phyloP scores from a whole-genome alignment of 2,888 invertebrate genomes.

The Oscheius myriophilus region DNA sequence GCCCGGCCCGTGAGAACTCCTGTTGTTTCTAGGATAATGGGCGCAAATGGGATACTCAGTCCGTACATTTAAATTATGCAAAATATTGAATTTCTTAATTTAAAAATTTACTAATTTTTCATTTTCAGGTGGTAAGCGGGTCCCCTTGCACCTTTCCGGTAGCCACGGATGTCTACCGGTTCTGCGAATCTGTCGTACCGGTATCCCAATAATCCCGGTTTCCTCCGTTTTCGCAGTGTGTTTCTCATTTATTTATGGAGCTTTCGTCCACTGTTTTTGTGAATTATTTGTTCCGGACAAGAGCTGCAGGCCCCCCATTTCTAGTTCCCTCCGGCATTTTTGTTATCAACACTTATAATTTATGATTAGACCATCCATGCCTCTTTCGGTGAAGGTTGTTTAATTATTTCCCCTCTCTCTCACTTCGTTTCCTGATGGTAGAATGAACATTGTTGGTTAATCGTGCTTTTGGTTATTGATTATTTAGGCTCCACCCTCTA shows the following conservation, averaged over 20 bases:
- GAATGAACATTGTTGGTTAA: slow-evolving; percentile 6
- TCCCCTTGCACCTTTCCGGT: slow-evolving; percentile 21
- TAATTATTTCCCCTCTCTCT: not conserved
- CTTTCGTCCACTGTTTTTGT: not conserved
- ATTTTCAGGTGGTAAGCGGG: slow-evolving; percentile 24
- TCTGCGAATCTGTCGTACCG: slow-evolving; percentile 2
- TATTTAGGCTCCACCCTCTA: not conserved
- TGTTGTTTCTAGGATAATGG: too few relatives aligned
- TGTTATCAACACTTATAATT: too few relatives aligned
- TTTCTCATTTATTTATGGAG: too few relatives aligned
- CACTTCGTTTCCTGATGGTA: not conserved
- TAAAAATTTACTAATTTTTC: not conserved
- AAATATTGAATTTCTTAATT: not conserved
- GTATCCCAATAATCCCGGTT: slow-evolving; percentile 1
- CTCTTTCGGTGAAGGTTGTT: slow-evolving; percentile 8
- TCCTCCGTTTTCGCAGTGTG: not conserved
- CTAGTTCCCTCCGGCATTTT: not conserved
- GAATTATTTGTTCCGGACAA: too few relatives aligned
- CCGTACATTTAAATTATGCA: too few relatives aligned
- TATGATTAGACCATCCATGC: not conserved
- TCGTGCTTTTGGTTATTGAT: not conserved
- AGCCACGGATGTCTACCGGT: slow-evolving; percentile 8
- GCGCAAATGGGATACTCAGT: too few relatives aligned
- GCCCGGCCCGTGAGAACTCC: too few relatives aligned
- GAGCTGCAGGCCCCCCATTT: not conserved